Conservation (phyloP, 2,888 invertebrate genomes). For the Lasioglossum zephyrum region DNA sequence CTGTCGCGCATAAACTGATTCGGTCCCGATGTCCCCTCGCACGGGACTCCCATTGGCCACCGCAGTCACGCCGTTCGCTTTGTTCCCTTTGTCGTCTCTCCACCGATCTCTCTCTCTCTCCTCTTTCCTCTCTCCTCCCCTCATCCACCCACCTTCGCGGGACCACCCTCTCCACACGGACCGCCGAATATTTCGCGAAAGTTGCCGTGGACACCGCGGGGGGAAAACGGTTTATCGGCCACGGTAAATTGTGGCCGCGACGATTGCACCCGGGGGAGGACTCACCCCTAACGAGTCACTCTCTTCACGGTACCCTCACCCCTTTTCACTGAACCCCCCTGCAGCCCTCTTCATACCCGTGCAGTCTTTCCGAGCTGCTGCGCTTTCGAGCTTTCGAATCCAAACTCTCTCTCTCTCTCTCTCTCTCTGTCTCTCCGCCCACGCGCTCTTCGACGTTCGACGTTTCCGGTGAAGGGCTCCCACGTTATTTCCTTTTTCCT, state of each 20-base stretch:
- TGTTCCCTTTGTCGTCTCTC: constrained; percentile 67
- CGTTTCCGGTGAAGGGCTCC: background rate
- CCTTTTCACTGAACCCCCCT: background rate
- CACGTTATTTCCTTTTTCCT: background rate
- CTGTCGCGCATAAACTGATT: constrained; percentile 83
- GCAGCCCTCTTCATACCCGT: background rate
- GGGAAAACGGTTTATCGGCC: constrained; percentile 43
- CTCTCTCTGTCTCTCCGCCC: constrained; percentile 3
- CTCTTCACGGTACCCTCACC: constrained; percentile 5
- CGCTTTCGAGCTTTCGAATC: constrained; percentile 33
- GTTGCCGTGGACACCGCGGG: constrained; percentile 37
- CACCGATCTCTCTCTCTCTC: constrained; percentile 18
- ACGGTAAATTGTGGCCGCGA: constrained; percentile 41
- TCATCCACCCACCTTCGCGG: constrained; percentile 23
- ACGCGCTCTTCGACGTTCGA: constrained; percentile 12
- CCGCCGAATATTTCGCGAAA: constrained; percentile 67
- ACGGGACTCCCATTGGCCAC: constrained; percentile 75
- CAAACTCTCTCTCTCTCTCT: background rate
- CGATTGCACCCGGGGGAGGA: constrained; percentile 28
- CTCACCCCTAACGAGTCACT: constrained; percentile 60
- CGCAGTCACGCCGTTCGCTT: constrained; percentile 72
- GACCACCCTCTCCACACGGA: constrained; percentile 60
- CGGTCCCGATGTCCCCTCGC: constrained; percentile 78
- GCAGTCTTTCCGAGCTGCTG: constrained; percentile 29
- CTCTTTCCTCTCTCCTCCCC: background rate